Evolutionary conservation across 2,797 vertebrate genomes (phyloP).

Genomic region (Diceros bicornis): DNA sequence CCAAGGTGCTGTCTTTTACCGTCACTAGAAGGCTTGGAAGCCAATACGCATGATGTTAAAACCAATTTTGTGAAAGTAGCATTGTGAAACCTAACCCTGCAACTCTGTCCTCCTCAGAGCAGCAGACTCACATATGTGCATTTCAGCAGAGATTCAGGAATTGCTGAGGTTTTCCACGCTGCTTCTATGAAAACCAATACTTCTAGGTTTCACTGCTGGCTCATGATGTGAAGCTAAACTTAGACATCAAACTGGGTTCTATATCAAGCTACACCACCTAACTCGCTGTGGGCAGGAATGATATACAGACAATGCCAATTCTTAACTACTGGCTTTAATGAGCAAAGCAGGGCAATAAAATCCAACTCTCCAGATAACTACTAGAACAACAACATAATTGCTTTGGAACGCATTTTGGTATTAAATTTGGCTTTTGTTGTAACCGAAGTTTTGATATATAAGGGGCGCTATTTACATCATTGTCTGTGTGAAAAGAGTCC

Average conservation of each 20-base stretch:
- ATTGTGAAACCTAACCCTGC: slow-evolving; percentile 23
- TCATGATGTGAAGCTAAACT: slow-evolving; percentile 80
- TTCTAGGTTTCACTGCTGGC: slow-evolving; percentile 78
- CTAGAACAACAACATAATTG: slow-evolving; percentile 43
- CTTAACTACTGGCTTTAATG: slow-evolving; percentile 46
- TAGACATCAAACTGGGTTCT: slow-evolving; percentile 83
- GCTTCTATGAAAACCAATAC: slow-evolving; percentile 84
- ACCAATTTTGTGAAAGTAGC: neutral
- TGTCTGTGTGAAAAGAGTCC: neutral
- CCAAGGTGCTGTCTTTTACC: slow-evolving; percentile 63
- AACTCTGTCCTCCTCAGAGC: neutral
- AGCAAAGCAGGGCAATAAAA: slow-evolving; percentile 66
- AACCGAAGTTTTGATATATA: neutral
- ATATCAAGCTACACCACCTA: neutral
- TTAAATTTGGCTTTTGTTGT: slow-evolving; percentile 12
- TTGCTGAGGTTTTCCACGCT: slow-evolving; percentile 74
- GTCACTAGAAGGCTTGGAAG: slow-evolving; percentile 54
- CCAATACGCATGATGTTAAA: neutral
- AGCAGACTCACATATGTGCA: neutral
- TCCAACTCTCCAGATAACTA: slow-evolving; percentile 28
- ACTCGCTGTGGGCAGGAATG: slow-evolving; percentile 64
- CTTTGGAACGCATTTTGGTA: slow-evolving; percentile 31
- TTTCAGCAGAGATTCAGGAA: slow-evolving; percentile 54
- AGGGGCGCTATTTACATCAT: neutral
- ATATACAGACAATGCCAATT: slow-evolving; percentile 29